These are phyloP conservation scores for Anguilla rostrata DNA, from an alignment of 2,113 vertebrate genomes.

Conservation along the genomic window DNA sequence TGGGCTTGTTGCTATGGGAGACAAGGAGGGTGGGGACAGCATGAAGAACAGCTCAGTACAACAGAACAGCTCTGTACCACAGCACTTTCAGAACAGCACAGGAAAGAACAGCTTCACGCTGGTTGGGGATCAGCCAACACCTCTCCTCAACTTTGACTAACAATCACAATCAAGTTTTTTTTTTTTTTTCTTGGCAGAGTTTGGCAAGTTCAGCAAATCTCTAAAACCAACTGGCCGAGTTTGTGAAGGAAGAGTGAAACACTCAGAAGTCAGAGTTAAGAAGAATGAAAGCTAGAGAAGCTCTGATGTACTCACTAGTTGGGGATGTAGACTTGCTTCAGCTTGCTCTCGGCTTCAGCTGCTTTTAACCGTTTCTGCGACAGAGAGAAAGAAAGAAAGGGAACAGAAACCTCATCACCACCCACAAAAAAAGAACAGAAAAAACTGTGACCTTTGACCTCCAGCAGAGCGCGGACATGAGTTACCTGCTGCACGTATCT, in stretches of 20 bases:
- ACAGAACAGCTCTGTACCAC: not conserved
- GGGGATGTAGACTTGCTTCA: conserved; percentile 33
- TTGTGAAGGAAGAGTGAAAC: too few relatives aligned
- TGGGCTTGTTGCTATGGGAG: conserved; percentile 90
- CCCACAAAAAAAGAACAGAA: not conserved
- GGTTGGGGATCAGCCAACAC: too few relatives aligned
- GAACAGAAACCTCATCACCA: not conserved
- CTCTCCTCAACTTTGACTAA: too few relatives aligned
- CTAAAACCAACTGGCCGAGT: too few relatives aligned
- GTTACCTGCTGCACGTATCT: conserved; percentile 73
- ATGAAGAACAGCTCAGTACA: not conserved
- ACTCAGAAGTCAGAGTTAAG: not conserved
- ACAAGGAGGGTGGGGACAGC: not conserved
- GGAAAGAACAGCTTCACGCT: not conserved
- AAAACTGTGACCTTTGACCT: not conserved
- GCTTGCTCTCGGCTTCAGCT: conserved; percentile 28
- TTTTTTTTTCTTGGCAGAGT: too few relatives aligned
- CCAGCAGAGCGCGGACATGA: not conserved
- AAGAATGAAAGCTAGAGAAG: not conserved
- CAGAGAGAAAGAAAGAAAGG: not conserved
- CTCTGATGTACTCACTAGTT: conserved; percentile 28
- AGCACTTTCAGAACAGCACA: not conserved
- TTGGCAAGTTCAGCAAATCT: too few relatives aligned
- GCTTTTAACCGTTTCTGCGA: conserved; percentile 29
- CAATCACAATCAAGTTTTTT: too few relatives aligned